Evolutionary conservation across 2,113 vertebrate genomes (phyloP).

Genomic region (Xyrauchen texanus): DNA sequence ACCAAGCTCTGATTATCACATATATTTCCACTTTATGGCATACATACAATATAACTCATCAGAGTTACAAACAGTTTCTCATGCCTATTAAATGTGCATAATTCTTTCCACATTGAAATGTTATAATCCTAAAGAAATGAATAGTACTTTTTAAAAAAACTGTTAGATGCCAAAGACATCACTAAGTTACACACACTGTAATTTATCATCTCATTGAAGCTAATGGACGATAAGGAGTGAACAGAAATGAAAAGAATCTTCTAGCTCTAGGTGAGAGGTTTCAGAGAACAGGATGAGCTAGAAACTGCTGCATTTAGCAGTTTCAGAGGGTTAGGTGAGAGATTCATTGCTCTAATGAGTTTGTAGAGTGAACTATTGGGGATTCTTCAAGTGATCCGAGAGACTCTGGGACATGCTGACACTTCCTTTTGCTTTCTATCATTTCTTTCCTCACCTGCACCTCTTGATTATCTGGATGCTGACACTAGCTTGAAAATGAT

Average conservation of each 20-base stretch:
- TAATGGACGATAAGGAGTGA: neutral
- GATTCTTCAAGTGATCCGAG: conserved; percentile 53
- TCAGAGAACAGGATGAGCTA: neutral
- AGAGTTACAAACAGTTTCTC: neutral
- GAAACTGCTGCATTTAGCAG: conserved; percentile 66
- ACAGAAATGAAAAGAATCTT: neutral
- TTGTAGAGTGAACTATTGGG: conserved; percentile 52
- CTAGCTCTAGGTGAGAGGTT: neutral
- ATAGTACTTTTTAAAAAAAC: too few relatives aligned
- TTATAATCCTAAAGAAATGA: too few relatives aligned
- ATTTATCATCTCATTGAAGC: neutral
- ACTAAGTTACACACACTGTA: neutral
- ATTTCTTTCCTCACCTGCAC: conserved; percentile 16
- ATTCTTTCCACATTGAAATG: neutral
- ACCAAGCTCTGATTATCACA: neutral
- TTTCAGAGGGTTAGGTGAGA: conserved; percentile 58
- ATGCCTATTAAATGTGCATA: neutral
- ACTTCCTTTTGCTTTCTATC: conserved; percentile 50
- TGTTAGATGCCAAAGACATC: neutral
- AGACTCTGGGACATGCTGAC: conserved; percentile 69
- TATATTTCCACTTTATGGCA: neutral
- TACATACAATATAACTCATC: neutral
- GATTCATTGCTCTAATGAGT: conserved; percentile 69
- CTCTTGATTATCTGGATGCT: conserved; percentile 45
- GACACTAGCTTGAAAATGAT: conserved; percentile 6